Evolutionary conservation across 1,140 invertebrate genomes (phyloP).

Genomic region (Lordiphosa clarofinis): DNA sequence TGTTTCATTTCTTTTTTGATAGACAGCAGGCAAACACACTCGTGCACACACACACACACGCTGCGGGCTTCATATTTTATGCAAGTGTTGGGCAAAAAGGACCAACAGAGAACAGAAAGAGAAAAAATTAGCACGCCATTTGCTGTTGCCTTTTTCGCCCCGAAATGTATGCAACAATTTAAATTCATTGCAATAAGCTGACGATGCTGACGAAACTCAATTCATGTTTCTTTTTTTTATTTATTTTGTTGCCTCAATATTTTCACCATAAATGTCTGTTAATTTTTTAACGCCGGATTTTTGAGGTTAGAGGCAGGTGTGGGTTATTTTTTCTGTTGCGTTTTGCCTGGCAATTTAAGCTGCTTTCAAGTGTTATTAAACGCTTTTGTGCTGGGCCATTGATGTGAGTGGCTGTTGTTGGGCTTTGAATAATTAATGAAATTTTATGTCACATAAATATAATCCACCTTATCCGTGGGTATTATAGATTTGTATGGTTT

Average conservation of each 20-base stretch:
- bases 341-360: conserved; percentile 29
- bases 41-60: conserved; percentile 17
- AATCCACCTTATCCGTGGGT: not conserved
- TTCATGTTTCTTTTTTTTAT: not conserved
- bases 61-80: conserved; percentile 66
- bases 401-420: conserved; percentile 12
- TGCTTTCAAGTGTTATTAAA: conserved; percentile 41
- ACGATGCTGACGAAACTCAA: no score
- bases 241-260: conserved; percentile 8
- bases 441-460: conserved; percentile 10
- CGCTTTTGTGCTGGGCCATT: conserved; percentile 13
- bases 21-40: conserved; percentile 62
- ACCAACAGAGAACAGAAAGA: conserved; percentile 1
- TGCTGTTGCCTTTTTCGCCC: conserved; percentile 38
- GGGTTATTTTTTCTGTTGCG: not conserved
- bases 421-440: conserved; percentile 12
- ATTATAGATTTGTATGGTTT: not conserved
- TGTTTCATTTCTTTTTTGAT: conserved; percentile 72
- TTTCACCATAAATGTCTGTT: conserved; percentile 59
- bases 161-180: conserved; percentile 72
- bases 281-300: conserved; percentile 49
- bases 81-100: conserved; percentile 52
- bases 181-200: conserved; percentile 74
- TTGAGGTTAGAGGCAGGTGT: conserved; percentile 8
- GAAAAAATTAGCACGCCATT: conserved; percentile 69